Base-by-base conservation (phyloP, 2,888 invertebrate genomes). In the Macrosoma leucophasiata region DNA sequence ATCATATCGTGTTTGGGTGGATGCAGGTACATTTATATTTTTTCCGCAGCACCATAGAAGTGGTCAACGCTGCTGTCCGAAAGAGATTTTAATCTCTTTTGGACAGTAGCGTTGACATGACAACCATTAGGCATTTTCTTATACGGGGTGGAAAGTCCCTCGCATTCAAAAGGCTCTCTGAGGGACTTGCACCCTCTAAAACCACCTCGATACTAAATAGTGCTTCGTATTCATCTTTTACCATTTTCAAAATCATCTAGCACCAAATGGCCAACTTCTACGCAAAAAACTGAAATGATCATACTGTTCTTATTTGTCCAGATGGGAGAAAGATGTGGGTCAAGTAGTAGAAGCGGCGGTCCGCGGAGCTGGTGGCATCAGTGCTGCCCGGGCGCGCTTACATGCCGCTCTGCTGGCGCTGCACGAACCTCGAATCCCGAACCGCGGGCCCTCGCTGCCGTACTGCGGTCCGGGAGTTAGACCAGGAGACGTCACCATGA, bases 381-480 rank as follows among this genome's bases (percentile, higher is more conserved):
- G 64, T 3, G 79, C 73, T 0, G 82, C 82, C 0, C 49, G 79
- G 1, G 81, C 81, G 11, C 62, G 82, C 0, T 60, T 84, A 1
- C 82, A 84, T 36, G 82, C 81, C 1, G 82, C 82, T 0, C 50
- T 84, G 4, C 53, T 79, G 7, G 78, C 82, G 0, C 52, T 82
- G 2, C 79, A 74, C 49, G 72, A 71, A 36, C 60, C 58, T 4
- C 55, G 60, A 15, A 54, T 66, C 23, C 74, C 79, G 19, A 84
- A 84, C 52, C 62, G 82, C 1, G 86, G 85, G 10, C 87, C 87
- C 10, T 82, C 87, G 42, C 75, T 87, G 32, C 86, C 87, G 39
- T 88, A 88, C 64, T 87, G 86, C 55, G 88, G 88, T 15, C 85
- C 87, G 21, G 86, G 85, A 12, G 85, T 84, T 13, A 52, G 79